Conservation (phyloP, 2,113 vertebrate genomes). For the Choloepus hoffmanni region DNA sequence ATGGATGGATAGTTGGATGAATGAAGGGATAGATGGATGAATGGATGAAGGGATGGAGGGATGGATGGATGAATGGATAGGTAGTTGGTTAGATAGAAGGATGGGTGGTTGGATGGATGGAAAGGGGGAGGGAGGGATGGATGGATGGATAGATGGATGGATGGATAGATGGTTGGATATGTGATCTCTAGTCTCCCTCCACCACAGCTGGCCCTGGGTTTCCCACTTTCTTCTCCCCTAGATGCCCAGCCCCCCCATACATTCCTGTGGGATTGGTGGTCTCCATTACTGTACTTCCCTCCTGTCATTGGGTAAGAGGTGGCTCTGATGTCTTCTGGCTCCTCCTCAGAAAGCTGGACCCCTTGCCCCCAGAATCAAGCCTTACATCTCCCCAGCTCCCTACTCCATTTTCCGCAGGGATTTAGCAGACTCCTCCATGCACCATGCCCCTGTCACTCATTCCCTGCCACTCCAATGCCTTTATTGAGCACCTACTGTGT, state of each 20-base stretch:
- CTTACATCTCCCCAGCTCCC: neutral
- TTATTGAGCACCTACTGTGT: neutral
- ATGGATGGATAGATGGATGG: neutral
- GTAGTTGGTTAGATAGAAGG: no score
- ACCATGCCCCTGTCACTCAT: rapidly evolving
- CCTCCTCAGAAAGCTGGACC: no score
- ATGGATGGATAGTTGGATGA: no score
- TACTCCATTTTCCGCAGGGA: neutral
- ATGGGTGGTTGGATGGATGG: neutral
- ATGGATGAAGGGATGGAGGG: neutral
- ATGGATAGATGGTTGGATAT: neutral
- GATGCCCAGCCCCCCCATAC: rapidly evolving
- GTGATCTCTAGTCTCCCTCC: neutral
- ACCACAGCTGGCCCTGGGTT: neutral
- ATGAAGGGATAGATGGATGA: neutral
- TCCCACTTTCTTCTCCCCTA: neutral
- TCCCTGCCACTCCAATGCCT: neutral
- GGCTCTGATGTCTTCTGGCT: neutral
- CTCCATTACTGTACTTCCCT: neutral
- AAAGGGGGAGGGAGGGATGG: neutral
- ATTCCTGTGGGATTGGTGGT: neutral
- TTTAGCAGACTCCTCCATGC: no score
- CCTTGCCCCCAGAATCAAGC: neutral
- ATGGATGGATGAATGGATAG: neutral
- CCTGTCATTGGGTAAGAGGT: neutral